These are phyloP conservation scores for Drosophila takahashii DNA, from an alignment of 1,140 invertebrate genomes.

Conservation along the genomic window DNA sequence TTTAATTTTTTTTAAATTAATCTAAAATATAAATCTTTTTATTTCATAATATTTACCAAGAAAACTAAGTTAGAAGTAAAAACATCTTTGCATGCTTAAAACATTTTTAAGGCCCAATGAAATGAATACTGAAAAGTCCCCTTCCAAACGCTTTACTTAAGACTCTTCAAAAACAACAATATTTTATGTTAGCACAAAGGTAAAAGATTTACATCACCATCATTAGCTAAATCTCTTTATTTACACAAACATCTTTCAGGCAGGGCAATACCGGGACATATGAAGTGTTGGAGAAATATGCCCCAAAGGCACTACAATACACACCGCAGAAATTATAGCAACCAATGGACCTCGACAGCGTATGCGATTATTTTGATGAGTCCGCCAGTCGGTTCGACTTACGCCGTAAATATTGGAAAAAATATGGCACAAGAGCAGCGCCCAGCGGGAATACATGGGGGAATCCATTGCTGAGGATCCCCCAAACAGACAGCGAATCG, in stretches of 20 bases:
- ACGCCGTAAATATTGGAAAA: slow-evolving; percentile 67
- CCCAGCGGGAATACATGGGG: slow-evolving; percentile 40
- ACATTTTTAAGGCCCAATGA: too few relatives aligned
- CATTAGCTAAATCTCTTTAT: slow-evolving; percentile 43
- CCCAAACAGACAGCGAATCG: slow-evolving; percentile 5
- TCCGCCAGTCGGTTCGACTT: slow-evolving; percentile 54
- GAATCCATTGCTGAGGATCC: not conserved
- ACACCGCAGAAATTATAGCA: slow-evolving; percentile 34
- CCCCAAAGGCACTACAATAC: slow-evolving; percentile 23
- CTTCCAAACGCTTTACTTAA: not conserved
- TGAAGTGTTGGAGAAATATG: slow-evolving; percentile 42
- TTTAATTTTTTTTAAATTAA: too few relatives aligned
- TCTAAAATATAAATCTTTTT: not conserved
- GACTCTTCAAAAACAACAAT: slow-evolving; percentile 11
- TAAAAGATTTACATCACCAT: slow-evolving; percentile 23
- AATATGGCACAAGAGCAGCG: slow-evolving; percentile 65
- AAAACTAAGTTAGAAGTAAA: too few relatives aligned
- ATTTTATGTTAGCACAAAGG: slow-evolving; percentile 10
- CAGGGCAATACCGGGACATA: slow-evolving; percentile 8
- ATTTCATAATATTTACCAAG: not conserved
- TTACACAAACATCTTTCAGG: slow-evolving; percentile 33
- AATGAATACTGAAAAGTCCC: not conserved
- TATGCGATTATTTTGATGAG: slow-evolving; percentile 69
- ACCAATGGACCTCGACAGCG: slow-evolving; percentile 34
- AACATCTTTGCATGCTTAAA: too few relatives aligned